phyloP scores from a whole-genome alignment of 1,140 invertebrate species.

The Papilio machaon region DNA sequence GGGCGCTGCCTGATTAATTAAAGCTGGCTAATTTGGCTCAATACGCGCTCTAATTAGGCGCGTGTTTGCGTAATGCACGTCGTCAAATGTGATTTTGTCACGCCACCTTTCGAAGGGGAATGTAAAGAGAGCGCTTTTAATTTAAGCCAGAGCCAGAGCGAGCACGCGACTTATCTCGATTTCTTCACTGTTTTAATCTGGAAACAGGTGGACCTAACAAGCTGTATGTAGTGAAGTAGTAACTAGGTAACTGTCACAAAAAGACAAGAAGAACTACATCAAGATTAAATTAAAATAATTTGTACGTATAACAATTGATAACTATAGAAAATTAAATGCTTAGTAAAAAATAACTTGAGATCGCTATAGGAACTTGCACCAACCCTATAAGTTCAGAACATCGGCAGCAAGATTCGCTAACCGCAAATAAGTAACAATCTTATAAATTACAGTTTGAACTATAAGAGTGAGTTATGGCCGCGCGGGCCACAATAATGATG shows the following conservation, averaged over 20 bases:
- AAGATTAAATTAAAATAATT: too few relatives aligned
- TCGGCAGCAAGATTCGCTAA: not conserved
- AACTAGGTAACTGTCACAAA: too few relatives aligned
- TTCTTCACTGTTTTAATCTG: not conserved
- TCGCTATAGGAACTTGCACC: not conserved
- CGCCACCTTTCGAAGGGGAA: constrained; percentile 18
- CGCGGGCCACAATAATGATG: constrained; percentile 40
- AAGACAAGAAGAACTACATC: too few relatives aligned
- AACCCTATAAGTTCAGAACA: not conserved
- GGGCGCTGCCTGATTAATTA: constrained; percentile 65
- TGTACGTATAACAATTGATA: not conserved
- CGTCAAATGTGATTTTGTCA: constrained; percentile 30
- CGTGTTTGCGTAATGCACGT: constrained; percentile 37
- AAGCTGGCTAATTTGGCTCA: constrained; percentile 54
- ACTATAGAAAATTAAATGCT: not conserved
- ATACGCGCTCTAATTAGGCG: constrained; percentile 54
- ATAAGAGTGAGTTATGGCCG: constrained; percentile 20
- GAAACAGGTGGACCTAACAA: not conserved
- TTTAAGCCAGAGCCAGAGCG: not conserved
- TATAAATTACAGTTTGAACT: constrained; percentile 24
- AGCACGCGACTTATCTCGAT: not conserved
- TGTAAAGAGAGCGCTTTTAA: not conserved
- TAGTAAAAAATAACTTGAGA: not conserved
- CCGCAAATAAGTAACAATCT: constrained; percentile 27
- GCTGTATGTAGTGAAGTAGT: not conserved